A percentile compares a stretch with the other conserved stretches of the same genome.
phyloP scores from a whole-genome alignment of 2,797 vertebrate genomes.

The Catostomus latipinnis region DNA sequence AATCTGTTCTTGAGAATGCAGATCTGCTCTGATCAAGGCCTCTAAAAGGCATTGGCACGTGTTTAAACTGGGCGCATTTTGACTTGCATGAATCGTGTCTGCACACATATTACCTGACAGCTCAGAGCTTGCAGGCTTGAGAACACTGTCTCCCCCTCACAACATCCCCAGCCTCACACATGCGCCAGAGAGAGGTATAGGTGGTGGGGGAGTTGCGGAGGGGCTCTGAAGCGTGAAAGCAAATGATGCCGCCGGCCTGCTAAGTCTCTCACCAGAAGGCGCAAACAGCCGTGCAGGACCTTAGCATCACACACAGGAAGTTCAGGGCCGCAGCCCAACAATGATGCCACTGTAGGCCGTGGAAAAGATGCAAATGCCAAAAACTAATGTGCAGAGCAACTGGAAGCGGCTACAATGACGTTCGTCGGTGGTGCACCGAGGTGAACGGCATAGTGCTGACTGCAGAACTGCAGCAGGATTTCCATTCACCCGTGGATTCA shows the following conservation, averaged over 20 bases:
- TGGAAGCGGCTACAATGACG: conserved; percentile 5
- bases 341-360: conserved; percentile 29
- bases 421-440: conserved; percentile 20
- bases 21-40: conserved; percentile 37
- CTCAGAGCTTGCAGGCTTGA: conserved; percentile 57
- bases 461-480: conserved; percentile 45
- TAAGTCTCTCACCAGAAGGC: conserved; percentile 73
- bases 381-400: conserved; percentile 14
- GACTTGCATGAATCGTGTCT: conserved; percentile 56
- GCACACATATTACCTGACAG: conserved; percentile 54
- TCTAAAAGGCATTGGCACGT: conserved; percentile 37
- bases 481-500: conserved; percentile 50
- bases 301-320: conserved; percentile 37
- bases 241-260: conserved; percentile 67
- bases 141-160: conserved; percentile 38
- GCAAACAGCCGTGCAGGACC: conserved; percentile 63
- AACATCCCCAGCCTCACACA: conserved; percentile 66
- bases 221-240: conserved; percentile 65
- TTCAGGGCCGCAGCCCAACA: conserved; percentile 35
- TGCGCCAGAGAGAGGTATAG: conserved; percentile 45
- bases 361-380: conserved; percentile 31
- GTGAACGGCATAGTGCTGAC: conserved; percentile 28
- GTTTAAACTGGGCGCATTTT: conserved; percentile 47
- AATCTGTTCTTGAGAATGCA: conserved; percentile 18
- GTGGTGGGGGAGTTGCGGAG: conserved; percentile 60